Evolutionary conservation across 2,113 vertebrate species (phyloP).

Genomic region (Tragelaphus imberbis): DNA sequence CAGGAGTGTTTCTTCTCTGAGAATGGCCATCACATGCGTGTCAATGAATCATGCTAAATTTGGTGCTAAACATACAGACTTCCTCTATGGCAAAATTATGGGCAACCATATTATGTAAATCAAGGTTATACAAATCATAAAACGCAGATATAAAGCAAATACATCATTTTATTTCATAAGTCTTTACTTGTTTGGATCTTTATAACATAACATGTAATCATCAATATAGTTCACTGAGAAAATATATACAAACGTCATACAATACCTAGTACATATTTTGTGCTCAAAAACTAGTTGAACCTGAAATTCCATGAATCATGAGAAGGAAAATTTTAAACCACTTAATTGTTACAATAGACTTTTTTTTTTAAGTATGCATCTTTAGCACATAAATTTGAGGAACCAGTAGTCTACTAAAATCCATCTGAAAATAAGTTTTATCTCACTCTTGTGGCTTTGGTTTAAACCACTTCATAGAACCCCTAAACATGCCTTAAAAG

Average conservation of each 20-base stretch:
- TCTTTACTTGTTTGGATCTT: neutral
- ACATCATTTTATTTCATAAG: neutral
- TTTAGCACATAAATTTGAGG: conserved; percentile 22
- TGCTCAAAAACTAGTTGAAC: conserved; percentile 14
- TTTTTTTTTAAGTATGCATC: neutral
- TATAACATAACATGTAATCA: neutral
- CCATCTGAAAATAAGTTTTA: conserved; percentile 40
- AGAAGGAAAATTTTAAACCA: conserved; percentile 22
- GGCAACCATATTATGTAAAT: neutral
- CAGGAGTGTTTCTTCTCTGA: neutral
- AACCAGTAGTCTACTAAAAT: neutral
- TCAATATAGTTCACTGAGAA: neutral
- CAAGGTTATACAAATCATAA: neutral
- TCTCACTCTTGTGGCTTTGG: conserved; percentile 21
- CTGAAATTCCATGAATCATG: neutral
- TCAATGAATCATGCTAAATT: neutral
- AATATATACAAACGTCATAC: neutral
- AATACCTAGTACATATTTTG: neutral
- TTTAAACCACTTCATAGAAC: conserved; percentile 47
- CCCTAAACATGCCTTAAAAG: neutral
- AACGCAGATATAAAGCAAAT: neutral
- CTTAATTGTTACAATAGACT: conserved; percentile 5
- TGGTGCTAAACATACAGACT: neutral
- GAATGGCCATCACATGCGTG: neutral
- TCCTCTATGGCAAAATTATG: neutral